A percentile compares a stretch with the other conserved stretches of the same genome.
phyloP scores from a whole-genome alignment of 2,888 invertebrate species.

The Pogonocherus hispidulus region DNA sequence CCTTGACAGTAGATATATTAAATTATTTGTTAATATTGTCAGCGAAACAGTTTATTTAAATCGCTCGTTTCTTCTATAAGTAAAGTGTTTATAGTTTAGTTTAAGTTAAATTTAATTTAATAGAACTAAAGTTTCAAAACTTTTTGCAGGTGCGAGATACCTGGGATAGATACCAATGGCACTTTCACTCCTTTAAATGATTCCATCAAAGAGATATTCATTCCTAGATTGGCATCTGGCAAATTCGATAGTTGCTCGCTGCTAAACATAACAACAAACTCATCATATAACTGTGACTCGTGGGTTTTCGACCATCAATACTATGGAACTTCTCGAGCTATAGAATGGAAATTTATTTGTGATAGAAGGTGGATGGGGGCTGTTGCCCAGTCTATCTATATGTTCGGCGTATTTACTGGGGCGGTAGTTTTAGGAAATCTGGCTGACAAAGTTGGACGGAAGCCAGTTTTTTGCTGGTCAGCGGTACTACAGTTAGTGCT shows the following conservation, averaged over 20 bases:
- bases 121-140: too few species aligned
- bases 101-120: too few species aligned
- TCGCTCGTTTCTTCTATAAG: too few species aligned
- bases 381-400: constrained; percentile 82
- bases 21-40: too few species aligned
- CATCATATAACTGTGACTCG: constrained; percentile 68
- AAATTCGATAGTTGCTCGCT: constrained; percentile 77
- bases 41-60: too few species aligned
- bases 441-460: constrained; percentile 84
- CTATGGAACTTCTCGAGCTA: constrained; percentile 79
- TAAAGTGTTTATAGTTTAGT: too few species aligned
- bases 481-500: constrained; percentile 81
- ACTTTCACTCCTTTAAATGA: constrained; percentile 70
- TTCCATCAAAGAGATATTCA: constrained; percentile 70
- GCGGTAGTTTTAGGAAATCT: constrained; percentile 83
- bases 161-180: constrained; percentile 72
- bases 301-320: constrained; percentile 84
- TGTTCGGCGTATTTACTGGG: constrained; percentile 87
- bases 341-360: constrained; percentile 89
- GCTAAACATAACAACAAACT: constrained; percentile 63
- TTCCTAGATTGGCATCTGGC: constrained; percentile 72
- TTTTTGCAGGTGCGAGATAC: constrained; percentile 75
- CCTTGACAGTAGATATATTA: too few species aligned
- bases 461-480: constrained; percentile 84
- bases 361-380: constrained; percentile 82